Evolutionary conservation across 2,113 vertebrate species (phyloP).

Genomic region (Xenopus borealis): DNA sequence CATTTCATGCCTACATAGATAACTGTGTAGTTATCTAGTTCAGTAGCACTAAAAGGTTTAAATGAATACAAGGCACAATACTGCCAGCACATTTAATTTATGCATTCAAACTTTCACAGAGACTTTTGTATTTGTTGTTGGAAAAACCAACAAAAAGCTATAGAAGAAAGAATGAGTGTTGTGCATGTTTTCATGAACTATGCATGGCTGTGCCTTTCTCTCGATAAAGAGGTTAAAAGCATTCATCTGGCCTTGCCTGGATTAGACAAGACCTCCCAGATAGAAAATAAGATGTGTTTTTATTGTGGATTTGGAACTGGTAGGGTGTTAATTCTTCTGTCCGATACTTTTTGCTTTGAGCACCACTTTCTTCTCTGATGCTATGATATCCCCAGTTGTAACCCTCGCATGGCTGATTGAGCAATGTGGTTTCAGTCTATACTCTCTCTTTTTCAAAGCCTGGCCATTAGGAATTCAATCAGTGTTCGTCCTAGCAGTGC

Average conservation of each 20-base stretch:
- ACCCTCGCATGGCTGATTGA: not conserved
- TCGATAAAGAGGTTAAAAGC: not conserved
- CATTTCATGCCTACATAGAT: too few species aligned
- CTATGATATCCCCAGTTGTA: not conserved
- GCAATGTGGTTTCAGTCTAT: not conserved
- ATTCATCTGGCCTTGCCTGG: not conserved
- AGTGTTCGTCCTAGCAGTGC: not conserved
- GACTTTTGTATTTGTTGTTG: too few species aligned
- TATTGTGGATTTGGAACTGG: not conserved
- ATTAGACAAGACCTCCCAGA: not conserved
- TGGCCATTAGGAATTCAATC: conserved; percentile 8
- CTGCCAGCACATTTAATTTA: too few species aligned
- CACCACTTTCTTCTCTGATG: conserved; percentile 2
- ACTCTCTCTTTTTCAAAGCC: not conserved
- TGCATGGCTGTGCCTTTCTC: too few species aligned
- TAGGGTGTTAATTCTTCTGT: not conserved
- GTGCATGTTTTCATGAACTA: too few species aligned
- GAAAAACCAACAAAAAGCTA: too few species aligned
- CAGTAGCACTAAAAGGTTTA: too few species aligned
- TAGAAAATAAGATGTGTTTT: not conserved
- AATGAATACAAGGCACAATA: too few species aligned
- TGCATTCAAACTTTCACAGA: too few species aligned
- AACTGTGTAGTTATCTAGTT: too few species aligned
- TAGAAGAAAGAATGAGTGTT: too few species aligned
- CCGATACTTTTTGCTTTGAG: not conserved